Evolutionary conservation across 2,888 invertebrate genomes (phyloP).

Genomic region (Apamea crenata): DNA sequence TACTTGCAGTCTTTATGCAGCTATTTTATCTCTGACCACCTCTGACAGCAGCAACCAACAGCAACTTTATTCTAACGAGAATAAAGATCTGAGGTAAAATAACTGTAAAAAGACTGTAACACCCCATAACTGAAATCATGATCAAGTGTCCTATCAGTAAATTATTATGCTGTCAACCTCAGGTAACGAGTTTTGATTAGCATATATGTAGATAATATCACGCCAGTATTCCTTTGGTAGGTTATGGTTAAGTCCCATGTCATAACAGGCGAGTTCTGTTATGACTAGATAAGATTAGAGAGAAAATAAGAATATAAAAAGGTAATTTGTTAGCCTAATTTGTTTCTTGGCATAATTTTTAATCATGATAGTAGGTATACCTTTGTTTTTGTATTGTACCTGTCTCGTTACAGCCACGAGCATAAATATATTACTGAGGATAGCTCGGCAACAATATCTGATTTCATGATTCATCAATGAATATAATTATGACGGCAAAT

Average conservation of each 20-base stretch:
- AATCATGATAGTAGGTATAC: neutral
- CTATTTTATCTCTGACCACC: neutral
- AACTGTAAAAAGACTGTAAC: neutral
- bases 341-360: neutral
- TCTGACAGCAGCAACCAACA: neutral
- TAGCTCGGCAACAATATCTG: too few relatives aligned
- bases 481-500: too few relatives aligned
- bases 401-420: too few relatives aligned
- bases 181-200: constrained; percentile 1
- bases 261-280: neutral
- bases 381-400: too few relatives aligned
- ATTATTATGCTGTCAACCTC: neutral
- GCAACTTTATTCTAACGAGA: neutral
- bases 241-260: neutral
- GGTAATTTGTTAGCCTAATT: neutral
- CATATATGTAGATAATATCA: neutral
- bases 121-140: neutral
- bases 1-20: neutral
- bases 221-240: neutral
- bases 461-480: too few relatives aligned
- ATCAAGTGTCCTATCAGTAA: neutral
- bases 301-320: neutral
- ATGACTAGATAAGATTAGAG: neutral
- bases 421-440: too few relatives aligned
- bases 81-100: neutral